These are phyloP conservation scores for Campoplex capitator DNA, from an alignment of 2,888 invertebrate species.

Conservation along the genomic window DNA sequence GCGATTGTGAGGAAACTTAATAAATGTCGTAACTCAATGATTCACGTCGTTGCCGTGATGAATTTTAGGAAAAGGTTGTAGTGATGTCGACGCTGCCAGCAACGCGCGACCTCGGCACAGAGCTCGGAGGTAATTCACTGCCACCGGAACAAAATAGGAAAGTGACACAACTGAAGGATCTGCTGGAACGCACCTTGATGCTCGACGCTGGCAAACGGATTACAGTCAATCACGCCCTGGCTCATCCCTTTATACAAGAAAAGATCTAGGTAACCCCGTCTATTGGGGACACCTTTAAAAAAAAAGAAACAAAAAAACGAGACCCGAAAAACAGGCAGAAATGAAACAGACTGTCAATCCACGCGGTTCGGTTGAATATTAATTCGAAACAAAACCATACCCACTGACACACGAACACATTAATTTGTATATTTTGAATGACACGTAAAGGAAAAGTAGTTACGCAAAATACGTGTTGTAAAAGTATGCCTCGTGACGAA, in stretches of 20 bases:
- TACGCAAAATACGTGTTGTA: conserved; percentile 9
- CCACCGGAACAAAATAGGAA: conserved; percentile 96
- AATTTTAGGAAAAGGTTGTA: conserved; percentile 97
- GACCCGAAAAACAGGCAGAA: conserved; percentile 37
- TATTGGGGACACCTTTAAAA: conserved; percentile 67
- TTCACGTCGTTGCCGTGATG: conserved; percentile 58
- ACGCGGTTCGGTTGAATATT: conserved; percentile 52
- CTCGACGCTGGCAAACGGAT: conserved; percentile 96
- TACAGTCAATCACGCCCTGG: conserved; percentile 96
- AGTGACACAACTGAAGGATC: conserved; percentile 95
- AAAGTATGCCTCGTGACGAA: conserved; percentile 21
- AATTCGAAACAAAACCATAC: conserved; percentile 23
- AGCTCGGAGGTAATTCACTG: conserved; percentile 95
- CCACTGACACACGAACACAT: conserved; percentile 12
- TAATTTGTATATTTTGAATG: conserved; percentile 63
- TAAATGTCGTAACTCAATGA: neutral
- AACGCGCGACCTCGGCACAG: conserved; percentile 93
- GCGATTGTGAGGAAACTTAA: neutral
- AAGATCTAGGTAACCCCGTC: conserved; percentile 88
- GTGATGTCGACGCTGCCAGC: conserved; percentile 96
- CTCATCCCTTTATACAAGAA: conserved; percentile 98
- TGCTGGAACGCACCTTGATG: conserved; percentile 96
- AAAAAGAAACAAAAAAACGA: conserved; percentile 8
- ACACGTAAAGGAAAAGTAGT: conserved; percentile 43
- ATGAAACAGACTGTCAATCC: conserved; percentile 43